Conservation (phyloP, 2,888 invertebrate genomes). For the Chironomus riparius region DNA sequence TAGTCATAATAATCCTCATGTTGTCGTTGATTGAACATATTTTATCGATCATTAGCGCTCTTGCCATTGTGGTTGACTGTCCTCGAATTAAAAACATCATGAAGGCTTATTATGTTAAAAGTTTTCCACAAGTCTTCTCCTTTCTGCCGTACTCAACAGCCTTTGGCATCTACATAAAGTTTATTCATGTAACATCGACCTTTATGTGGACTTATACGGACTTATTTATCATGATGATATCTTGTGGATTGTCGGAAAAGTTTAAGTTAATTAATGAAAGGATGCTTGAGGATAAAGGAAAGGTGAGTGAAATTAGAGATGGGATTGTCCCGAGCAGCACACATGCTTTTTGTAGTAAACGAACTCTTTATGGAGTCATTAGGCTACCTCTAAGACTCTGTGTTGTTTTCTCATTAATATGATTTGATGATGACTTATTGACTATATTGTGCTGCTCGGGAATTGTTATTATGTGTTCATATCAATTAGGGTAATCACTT, state of each 20-base stretch:
- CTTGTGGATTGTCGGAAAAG: not conserved
- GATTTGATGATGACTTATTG: no score
- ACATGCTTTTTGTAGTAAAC: no score
- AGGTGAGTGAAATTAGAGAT: constrained; percentile 5
- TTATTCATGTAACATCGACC: constrained; percentile 11
- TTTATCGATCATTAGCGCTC: not conserved
- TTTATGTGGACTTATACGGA: constrained; percentile 13
- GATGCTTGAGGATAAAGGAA: constrained; percentile 15
- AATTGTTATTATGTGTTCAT: not conserved
- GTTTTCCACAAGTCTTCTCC: constrained; percentile 17
- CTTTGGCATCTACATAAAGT: constrained; percentile 4
- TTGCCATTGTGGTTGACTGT: not conserved
- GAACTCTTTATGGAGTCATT: no score
- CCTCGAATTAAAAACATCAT: constrained; percentile 1
- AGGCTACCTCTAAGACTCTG: no score
- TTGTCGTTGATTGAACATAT: not conserved
- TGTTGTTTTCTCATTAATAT: no score
- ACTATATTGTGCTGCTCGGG: no score
- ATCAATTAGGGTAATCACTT: not conserved
- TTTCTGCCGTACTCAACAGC: not conserved
- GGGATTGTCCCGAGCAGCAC: no score
- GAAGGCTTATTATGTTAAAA: constrained; percentile 18
- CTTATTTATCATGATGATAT: constrained; percentile 18
- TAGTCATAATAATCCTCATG: not conserved
- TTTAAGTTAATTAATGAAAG: constrained; percentile 6